These are phyloP conservation scores for Seira musarum DNA, from an alignment of 2,888 invertebrate genomes.

Conservation along the genomic window DNA sequence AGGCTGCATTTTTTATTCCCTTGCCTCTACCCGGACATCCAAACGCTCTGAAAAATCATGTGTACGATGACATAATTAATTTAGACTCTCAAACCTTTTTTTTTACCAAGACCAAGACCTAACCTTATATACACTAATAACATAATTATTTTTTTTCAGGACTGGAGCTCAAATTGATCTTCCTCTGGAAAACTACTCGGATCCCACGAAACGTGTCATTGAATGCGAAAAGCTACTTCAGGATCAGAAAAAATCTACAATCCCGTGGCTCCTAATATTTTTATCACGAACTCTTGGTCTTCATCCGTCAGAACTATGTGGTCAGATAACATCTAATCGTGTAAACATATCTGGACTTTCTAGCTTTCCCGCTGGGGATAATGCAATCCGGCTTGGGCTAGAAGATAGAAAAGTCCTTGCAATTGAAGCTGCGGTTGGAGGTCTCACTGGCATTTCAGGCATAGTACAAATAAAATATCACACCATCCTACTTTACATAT, in stretches of 20 bases:
- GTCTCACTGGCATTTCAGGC: conserved; percentile 33
- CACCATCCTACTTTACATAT: too few species aligned
- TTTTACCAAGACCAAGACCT: too few species aligned
- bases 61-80: conserved; percentile 8
- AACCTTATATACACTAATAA: not conserved
- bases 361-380: conserved; percentile 27
- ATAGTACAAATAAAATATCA: too few species aligned
- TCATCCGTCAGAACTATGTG: conserved; percentile 24
- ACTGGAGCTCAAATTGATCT: conserved; percentile 48
- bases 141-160: not conserved
- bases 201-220: conserved; percentile 18
- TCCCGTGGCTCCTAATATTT: conserved; percentile 24
- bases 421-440: conserved; percentile 28
- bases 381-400: not conserved
- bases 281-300: conserved; percentile 29
- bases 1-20: conserved; percentile 33
- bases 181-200: conserved; percentile 14
- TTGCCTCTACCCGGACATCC: conserved; percentile 45
- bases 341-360: conserved; percentile 37
- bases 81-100: too few species aligned
- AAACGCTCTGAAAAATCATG: conserved; percentile 31
- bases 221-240: conserved; percentile 27
- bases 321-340: conserved; percentile 14
- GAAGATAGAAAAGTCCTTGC: conserved; percentile 6
- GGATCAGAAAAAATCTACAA: conserved; percentile 36